phyloP scores from a whole-genome alignment of 2,113 vertebrate species.

The Grallaria varia region DNA sequence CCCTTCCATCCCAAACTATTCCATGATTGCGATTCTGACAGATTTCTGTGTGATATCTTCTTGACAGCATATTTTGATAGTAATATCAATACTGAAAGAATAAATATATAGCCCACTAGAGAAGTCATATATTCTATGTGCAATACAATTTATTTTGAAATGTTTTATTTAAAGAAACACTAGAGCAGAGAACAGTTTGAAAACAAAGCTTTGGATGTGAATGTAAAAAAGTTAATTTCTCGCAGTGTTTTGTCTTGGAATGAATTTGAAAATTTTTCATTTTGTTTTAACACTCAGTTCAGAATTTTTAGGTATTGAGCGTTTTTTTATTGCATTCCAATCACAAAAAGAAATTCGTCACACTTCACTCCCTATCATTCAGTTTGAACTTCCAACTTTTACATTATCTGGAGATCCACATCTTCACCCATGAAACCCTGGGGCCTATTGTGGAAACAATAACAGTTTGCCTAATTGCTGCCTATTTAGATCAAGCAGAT shows the following conservation, averaged over 20 bases:
- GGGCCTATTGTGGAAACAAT: background rate
- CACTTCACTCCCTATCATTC: background rate
- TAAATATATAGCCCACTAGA: background rate
- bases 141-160: background rate
- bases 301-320: background rate
- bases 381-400: background rate
- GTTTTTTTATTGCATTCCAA: background rate
- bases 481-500: background rate
- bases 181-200: background rate
- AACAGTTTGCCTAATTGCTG: background rate
- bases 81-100: background rate
- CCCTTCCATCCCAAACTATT: background rate
- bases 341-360: background rate
- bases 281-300: background rate
- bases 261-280: background rate
- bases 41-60: background rate
- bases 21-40: background rate
- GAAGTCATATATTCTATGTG: background rate
- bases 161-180: background rate
- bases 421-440: background rate
- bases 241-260: background rate
- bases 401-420: background rate
- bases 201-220: background rate
- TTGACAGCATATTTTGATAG: background rate
- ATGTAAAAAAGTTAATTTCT: background rate